Base-by-base conservation (phyloP, 2,113 vertebrate genomes). In the Macroglossus sobrinus region DNA sequence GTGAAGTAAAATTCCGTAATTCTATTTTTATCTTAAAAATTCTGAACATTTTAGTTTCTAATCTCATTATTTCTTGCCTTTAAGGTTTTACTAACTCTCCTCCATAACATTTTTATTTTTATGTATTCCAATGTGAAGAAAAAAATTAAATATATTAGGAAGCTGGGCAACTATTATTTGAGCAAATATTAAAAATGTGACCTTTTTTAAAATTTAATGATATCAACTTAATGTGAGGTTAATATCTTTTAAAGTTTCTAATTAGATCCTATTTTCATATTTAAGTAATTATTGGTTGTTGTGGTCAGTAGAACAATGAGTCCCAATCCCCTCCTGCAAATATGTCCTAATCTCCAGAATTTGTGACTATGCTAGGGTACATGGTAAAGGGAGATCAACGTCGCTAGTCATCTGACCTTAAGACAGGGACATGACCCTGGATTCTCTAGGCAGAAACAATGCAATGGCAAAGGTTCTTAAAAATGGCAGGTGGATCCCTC, bases 21-120 rank as follows among this genome's bases (percentile, higher is more conserved):
- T 50, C 1, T 24, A 15, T 68, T 75, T 94, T 93, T 64, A 71
- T 68, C n/a, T 71, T 40, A 93, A 30, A 78, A 84, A 64, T 68
- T 8, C 7, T 45, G 30, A 93, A 43, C 64, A 89, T 71, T 82
- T 89, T 50, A 53, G 3, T 28, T 71, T 76, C 9, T 64, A 71
- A 82, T 76, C 14, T 12, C 6, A 57, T 22, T 59, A 50, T 55
- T n/a, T 50, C 4, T 61, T 75, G 57, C 21, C 10, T n/a, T 93
- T 72, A 78, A 13, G 11, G 21, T 0, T 50, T 59, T 57, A 19
- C 5, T 18, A 1, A 57, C 10, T 21, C 3, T 30, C 19, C 8
- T 55, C 30, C 53, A 45, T 64, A 12, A 18, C 19, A 78, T 76
- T 84, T 89, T 59, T 7, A 72, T 53, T 55, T 71, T 55, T 75